phyloP scores from a whole-genome alignment of 2,113 vertebrate genomes.

The Anoura caudifer region DNA sequence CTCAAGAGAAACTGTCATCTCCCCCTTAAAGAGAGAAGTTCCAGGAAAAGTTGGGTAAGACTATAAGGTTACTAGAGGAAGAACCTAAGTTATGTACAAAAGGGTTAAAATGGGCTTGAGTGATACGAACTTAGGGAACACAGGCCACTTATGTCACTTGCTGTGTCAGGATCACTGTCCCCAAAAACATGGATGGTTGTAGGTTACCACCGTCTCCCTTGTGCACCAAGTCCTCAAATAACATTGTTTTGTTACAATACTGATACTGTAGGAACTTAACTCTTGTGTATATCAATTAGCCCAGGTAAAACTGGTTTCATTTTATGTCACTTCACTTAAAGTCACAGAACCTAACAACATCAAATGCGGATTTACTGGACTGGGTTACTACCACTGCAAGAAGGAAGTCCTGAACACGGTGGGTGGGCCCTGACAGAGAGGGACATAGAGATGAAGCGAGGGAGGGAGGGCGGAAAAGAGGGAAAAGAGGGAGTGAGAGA shows the following conservation, averaged over 20 bases:
- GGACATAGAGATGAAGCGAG: background rate
- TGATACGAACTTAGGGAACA: background rate
- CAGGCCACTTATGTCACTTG: background rate
- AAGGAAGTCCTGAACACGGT: background rate
- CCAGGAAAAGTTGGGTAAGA: background rate
- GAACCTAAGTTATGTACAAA: background rate
- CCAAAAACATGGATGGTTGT: background rate
- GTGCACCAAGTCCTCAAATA: background rate
- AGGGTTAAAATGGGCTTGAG: background rate
- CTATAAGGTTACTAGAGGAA: background rate
- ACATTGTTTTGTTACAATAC: too few relatives aligned
- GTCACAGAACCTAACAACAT: too few relatives aligned
- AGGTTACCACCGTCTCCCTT: background rate
- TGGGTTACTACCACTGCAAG: too few relatives aligned
- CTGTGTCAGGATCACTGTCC: background rate
- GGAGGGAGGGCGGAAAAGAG: background rate
- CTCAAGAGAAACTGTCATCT: background rate
- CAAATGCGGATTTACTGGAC: background rate
- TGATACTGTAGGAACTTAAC: too few relatives aligned
- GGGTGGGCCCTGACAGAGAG: background rate
- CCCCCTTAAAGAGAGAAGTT: background rate
- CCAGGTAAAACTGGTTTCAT: too few relatives aligned
- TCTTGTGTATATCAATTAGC: too few relatives aligned
- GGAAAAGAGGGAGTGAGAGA: background rate
- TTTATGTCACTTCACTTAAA: too few relatives aligned